Evolutionary conservation across 37 sponge, comb jelly and placozoan species (phyloP), one percentile per base, ranked within the genome.

Genomic region (Tethya wilhelma): DNA sequence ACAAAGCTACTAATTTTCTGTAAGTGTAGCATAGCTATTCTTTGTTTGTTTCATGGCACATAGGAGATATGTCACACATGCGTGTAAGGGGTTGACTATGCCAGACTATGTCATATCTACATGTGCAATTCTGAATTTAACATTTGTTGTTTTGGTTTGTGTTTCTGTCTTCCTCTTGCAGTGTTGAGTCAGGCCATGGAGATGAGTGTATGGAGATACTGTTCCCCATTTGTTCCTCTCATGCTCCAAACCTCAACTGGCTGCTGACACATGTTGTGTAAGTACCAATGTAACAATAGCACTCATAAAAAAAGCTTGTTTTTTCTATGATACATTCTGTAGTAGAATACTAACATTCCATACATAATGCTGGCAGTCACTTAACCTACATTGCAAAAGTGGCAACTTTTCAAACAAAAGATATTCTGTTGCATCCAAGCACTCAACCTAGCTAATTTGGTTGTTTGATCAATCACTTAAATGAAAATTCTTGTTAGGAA

Each of bases 251-350:
- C 53, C 78, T 78, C 34, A 78, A 53, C 41, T 79, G 68, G 80
- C 68, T 79, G 0, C 69, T 77, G 7, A 65, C 78, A 20, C 78
- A 77, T 28, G 34, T 77, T 8, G 49, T 77, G 78, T 77, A 31
- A 77, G 78, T n/a, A n/a, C n/a, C n/a, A n/a, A n/a, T n/a, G n/a
- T n/a, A n/a, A n/a, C n/a, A n/a, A n/a, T n/a, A n/a, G n/a, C n/a
- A n/a, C n/a, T n/a, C n/a, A n/a, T n/a, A n/a, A n/a, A n/a, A n/a
- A n/a, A n/a, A n/a, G n/a, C n/a, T n/a, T n/a, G n/a, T n/a, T n/a
- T n/a, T n/a, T n/a, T n/a, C n/a, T n/a, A n/a, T n/a, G n/a, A n/a
- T n/a, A n/a, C n/a, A n/a, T n/a, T n/a, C n/a, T n/a, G n/a, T n/a
- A n/a, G n/a, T n/a, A n/a, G n/a, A n/a, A n/a, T n/a, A n/a, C n/a